Conservation (phyloP, 2,113 vertebrate genomes). For the Callocephalon fimbriatum region DNA sequence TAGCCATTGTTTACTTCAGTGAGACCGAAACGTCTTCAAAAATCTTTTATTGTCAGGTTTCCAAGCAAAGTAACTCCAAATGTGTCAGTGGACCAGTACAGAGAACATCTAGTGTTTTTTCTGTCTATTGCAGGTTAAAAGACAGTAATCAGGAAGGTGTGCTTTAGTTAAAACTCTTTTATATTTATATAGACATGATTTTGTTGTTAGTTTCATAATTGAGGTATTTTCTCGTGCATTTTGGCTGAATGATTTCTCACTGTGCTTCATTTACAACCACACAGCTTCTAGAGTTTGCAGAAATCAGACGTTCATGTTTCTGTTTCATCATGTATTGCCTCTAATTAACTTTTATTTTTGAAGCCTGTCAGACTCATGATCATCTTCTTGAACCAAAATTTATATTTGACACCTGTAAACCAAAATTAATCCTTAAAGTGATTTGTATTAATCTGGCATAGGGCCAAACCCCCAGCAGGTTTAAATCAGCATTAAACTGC, state of each 20-base stretch:
- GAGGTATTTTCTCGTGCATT: conserved; percentile 12
- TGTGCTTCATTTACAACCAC: conserved; percentile 15
- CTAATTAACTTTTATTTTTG: conserved; percentile 54
- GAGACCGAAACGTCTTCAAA: neutral
- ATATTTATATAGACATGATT: neutral
- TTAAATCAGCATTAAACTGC: neutral
- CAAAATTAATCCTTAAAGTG: conserved; percentile 25
- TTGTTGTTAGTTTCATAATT: conserved; percentile 37
- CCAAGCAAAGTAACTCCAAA: neutral
- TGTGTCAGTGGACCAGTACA: neutral
- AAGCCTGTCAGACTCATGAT: conserved; percentile 18
- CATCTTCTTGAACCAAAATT: conserved; percentile 8
- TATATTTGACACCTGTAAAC: neutral
- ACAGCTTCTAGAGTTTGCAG: conserved; percentile 13
- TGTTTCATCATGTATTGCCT: conserved; percentile 10
- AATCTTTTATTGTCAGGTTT: neutral
- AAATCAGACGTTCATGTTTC: conserved; percentile 42
- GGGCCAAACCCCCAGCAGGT: neutral
- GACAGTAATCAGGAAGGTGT: neutral
- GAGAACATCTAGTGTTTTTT: neutral
- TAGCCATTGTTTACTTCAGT: neutral
- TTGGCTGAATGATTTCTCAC: conserved; percentile 26
- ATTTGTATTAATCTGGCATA: conserved; percentile 2
- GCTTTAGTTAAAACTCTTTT: neutral
- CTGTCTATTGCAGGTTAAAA: neutral